Evolutionary conservation across 2,888 invertebrate species (phyloP), one percentile per base, ranked within the genome.

Genomic region (Blastobasis adustella): DNA sequence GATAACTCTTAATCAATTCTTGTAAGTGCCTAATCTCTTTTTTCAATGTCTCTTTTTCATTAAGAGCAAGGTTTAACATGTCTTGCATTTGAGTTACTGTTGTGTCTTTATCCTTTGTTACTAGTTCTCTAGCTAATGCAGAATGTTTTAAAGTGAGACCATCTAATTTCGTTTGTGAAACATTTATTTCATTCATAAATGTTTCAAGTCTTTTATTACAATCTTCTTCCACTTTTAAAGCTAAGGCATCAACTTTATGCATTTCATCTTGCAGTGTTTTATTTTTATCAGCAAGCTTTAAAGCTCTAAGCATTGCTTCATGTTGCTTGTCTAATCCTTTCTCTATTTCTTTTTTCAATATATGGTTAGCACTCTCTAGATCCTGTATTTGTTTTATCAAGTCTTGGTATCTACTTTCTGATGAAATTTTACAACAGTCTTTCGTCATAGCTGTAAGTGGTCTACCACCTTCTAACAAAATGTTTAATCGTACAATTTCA

Each of bases 251-350:
- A 47, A 95, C 90, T 69, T 94, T 93, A 58, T 90, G 89, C 57
- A 95, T 69, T 73, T 95, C 93, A 54, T 92, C 91, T 74, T 94
- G 92, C 49, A 95, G 73, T 53, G 83, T 83, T 68, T 91, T 91
- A 66, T 95, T 95, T 62, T 92, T 90, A 59, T 94, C 93, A n/a
- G 94, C 94, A 50, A 95, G 86, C 65, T 89, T 89, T 45, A 95
- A 79, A 5, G 95, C 95, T 59, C 93, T 84, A 46, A 93, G 86
- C 94, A 95, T 95, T 5, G 95, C 95, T 71, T 95, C 95, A 74
- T 95, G 95, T 67, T 94, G 93, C 65, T 93, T 93, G 50, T 89
- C 85, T 54, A 93, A 71, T 23, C 91, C 86, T 59, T 89, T 91
- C 79, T 79, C 91, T 46, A 83, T 58, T 62, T 89, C 82, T 61